phyloP scores from a whole-genome alignment of 2,797 vertebrate genomes.

The Typhlichthys subterraneus region DNA sequence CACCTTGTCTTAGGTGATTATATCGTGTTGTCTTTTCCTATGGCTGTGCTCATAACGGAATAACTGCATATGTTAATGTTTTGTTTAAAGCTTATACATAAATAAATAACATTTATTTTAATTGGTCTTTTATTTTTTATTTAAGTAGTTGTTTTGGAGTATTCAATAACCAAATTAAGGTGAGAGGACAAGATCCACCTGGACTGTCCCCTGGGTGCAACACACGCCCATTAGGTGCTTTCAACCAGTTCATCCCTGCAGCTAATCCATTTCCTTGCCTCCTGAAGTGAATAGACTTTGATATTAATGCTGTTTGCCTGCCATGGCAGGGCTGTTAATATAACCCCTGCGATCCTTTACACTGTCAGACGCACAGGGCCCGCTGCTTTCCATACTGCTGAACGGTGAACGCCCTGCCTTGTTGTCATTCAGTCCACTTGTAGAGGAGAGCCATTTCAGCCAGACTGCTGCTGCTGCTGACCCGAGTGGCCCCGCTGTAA shows the following conservation, averaged over 20 bases:
- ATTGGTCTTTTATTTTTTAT: conserved; percentile 26
- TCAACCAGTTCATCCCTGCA: conserved; percentile 24
- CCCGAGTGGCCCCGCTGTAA: no score
- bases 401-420: conserved; percentile 11
- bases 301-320: conserved; percentile 55
- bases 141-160: conserved; percentile 7
- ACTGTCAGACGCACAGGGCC: conserved; percentile 18
- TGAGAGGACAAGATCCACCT: conserved; percentile 1
- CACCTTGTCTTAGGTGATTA: no score
- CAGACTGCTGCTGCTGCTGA: no score
- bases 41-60: no score
- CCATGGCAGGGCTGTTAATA: conserved; percentile 48
- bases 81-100: no score
- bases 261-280: conserved; percentile 8
- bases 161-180: conserved; percentile 12
- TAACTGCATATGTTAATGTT: no score
- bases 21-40: no score
- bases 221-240: conserved; percentile 18
- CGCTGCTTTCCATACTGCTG: conserved; percentile 35
- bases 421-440: no score
- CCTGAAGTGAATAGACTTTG: conserved; percentile 36
- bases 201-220: conserved; percentile 44
- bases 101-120: conserved; percentile 1
- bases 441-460: no score
- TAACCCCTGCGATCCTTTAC: conserved; percentile 30